Evolutionary conservation across 2,888 invertebrate species (phyloP), one percentile per base, ranked within the genome.

Genomic region (Acronicta alni): DNA sequence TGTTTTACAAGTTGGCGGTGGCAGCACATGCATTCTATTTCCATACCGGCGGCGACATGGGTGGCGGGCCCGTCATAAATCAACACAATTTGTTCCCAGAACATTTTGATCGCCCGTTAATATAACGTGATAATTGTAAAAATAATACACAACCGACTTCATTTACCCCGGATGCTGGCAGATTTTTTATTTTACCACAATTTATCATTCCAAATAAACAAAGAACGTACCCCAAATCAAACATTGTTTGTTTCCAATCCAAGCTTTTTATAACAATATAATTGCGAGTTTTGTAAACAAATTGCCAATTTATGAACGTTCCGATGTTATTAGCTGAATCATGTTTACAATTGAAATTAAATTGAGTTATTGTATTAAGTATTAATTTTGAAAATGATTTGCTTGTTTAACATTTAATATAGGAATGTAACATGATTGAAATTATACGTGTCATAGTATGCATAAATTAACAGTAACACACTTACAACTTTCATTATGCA

Each of bases 81-180:
- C 89, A 91, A 85, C 84, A 87, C 87, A 89, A 91, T 91, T 89
- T 89, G 89, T 89, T 91, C 90, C 87, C 81, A 85, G 89, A 89
- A 87, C 76, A 63, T 67, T 75, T 67, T 75, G 73, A 73, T 70
- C 75, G 83, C 77, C 79, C 72, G 76, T 82, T 80, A 83, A 81
- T 82, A 84, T 85, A 84, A 83, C 55, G 52, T 70, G 73, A 81
- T 84, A 86, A 88, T 86, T 83, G 82, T 82, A 81, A 75, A 79
- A 83, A 81, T 81, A 80, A 83, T 80, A 70, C 48, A 66, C 64
- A 58, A 53, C 45, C 69, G 64, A 80, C 48, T 75, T 65, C 72
- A 70, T 82, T 75, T 57, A 32, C 47, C 62, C 77, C 77, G 82
- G 81, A 82, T 74, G 77, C 67, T 53, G 66, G 18, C 46, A 53